Percentiles rank a stretch among this genome's conserved stretches.
These are phyloP conservation scores for Drosophila austrosaltans DNA, from an alignment of 2,888 invertebrate species.

Conservation along the genomic window DNA sequence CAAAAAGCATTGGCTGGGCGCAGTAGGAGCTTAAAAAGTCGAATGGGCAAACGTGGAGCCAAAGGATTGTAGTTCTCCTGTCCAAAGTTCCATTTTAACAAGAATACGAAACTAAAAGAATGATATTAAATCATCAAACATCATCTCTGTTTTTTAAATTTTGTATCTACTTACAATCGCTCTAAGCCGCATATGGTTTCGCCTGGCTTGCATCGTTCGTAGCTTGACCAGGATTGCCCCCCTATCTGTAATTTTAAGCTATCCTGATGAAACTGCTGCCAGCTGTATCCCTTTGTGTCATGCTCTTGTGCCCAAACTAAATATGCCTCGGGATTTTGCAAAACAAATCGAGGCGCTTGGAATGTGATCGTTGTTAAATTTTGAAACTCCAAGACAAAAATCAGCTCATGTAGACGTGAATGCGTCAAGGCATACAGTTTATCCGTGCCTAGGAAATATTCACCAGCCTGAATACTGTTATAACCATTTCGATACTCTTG, in stretches of 20 bases:
- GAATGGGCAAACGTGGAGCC: slow-evolving; percentile 17
- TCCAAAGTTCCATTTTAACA: slow-evolving; percentile 32
- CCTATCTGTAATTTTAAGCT: slow-evolving; percentile 1
- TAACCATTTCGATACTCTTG: slow-evolving; percentile 34
- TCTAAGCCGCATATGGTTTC: slow-evolving; percentile 10
- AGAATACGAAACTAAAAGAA: slow-evolving; percentile 26
- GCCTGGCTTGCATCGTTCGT: slow-evolving; percentile 5
- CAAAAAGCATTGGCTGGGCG: slow-evolving; percentile 36
- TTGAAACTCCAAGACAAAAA: slow-evolving; percentile 34
- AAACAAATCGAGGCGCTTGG: slow-evolving; percentile 22
- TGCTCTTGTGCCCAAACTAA: slow-evolving; percentile 6
- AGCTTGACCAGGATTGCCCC: slow-evolving; percentile 9
- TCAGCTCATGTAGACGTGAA: slow-evolving; percentile 34
- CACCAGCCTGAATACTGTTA: slow-evolving; percentile 28
- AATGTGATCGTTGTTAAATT: slow-evolving; percentile 19
- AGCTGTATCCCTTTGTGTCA: slow-evolving; percentile 22
- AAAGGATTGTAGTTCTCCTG: slow-evolving; percentile 1
- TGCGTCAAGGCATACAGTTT: slow-evolving; percentile 37
- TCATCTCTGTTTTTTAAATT: not conserved
- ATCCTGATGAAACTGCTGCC: slow-evolving; percentile 28
- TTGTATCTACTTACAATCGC: slow-evolving; percentile 22
- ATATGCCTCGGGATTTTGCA: slow-evolving; percentile 22
- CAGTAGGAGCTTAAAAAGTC: slow-evolving; percentile 13
- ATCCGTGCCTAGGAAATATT: slow-evolving; percentile 41
- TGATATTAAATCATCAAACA: too few relatives aligned